Evolutionary conservation across 2,797 vertebrate genomes (phyloP), one percentile per base, ranked within the genome.

Genomic region (Gallirallus australis): DNA sequence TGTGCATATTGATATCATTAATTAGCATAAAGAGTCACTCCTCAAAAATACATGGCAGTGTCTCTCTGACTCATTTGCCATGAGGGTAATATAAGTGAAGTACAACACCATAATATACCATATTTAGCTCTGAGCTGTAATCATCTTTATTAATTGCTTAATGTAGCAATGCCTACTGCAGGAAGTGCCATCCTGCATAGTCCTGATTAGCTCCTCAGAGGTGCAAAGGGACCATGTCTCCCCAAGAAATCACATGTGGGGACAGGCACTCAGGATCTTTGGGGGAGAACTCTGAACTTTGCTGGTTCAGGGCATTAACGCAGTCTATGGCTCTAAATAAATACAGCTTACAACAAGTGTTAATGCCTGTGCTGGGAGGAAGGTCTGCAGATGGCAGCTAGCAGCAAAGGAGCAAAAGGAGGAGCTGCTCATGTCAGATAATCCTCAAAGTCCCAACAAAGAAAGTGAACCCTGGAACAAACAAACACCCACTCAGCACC

Each of bases 21-120:
- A 97, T 98, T 98, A 98, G 93, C 95, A 95, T 91, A 97, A 98
- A 97, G 92, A 97, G 95, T 97, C 96, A 97, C 96, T 98, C 93
- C 95, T 97, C 96, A 97, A 97, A 97, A 97, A 94, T 94, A 92
- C 92, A 83, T 94, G 93, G 85, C 72, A 76, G 68, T 61, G 37
- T 84, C 69, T 97, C 91, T 86, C 81, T 91, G 60, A 95, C 77
- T 97, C 96, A 87, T 97, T 96, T 98, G 93, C 97, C 54, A 52
- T 84, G 81, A 98, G 93, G 90, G 83, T 89, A 97, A 82, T 80
- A 31, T 88, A 96, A 96, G 82, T 92, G 96, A 97, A 97, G 94
- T 78, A 89, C 27, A 63, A 79, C 90, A 87, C 91, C 3, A 8
- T 96, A 94, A 89, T 82, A 96, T 47, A 92, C 96, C 93, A 40